Conservation (phyloP, 2,113 vertebrate genomes). For the Brevimyrus niger region DNA sequence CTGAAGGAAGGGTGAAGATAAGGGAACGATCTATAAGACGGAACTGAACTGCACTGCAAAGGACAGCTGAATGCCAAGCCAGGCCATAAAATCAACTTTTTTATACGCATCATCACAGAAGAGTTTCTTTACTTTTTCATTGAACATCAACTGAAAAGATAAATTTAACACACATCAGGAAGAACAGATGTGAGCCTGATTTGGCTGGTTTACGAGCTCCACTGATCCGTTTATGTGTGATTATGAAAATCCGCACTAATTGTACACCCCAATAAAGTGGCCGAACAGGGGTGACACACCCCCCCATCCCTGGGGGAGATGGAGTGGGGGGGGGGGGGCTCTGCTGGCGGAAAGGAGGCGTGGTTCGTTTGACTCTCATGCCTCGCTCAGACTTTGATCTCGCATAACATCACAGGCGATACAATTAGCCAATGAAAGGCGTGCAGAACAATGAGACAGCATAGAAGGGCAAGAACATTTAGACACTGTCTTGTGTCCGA, state of each 20-base stretch:
- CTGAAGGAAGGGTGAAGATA: not conserved
- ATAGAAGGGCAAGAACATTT: not conserved
- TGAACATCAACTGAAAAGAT: not conserved
- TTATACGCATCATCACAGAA: not conserved
- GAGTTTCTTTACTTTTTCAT: not conserved
- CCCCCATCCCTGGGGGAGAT: not conserved
- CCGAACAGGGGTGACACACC: not conserved
- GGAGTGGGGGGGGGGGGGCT: too few relatives aligned
- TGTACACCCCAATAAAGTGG: not conserved
- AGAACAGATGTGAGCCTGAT: not conserved
- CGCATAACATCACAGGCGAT: not conserved
- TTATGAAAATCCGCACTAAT: not conserved
- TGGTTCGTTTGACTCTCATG: not conserved
- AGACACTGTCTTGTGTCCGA: not conserved
- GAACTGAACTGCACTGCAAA: not conserved
- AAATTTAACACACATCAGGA: not conserved
- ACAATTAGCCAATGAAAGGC: not conserved
- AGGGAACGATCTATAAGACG: not conserved
- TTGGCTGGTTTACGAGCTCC: not conserved
- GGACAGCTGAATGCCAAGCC: not conserved
- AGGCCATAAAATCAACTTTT: not conserved
- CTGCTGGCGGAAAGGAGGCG: too few relatives aligned
- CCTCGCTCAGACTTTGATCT: not conserved
- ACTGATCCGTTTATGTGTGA: not conserved
- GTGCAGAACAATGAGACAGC: not conserved